Conservation (phyloP, 2,113 vertebrate genomes). For the Scolopax mira region DNA sequence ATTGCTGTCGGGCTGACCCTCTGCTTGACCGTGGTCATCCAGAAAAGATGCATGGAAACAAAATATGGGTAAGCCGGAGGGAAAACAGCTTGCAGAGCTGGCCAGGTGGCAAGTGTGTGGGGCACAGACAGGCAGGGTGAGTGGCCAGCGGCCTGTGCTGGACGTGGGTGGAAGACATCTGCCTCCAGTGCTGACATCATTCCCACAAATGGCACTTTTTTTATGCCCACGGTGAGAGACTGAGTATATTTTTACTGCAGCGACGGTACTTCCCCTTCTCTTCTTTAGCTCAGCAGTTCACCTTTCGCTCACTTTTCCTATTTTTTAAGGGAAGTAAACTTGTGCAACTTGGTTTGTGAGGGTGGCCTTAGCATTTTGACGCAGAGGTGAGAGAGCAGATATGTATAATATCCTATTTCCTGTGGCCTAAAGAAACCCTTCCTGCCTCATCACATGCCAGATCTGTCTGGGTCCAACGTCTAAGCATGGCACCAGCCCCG, state of each 20-base stretch:
- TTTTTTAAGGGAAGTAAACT: constrained; percentile 32
- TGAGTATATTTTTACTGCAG: neutral
- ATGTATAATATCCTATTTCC: neutral
- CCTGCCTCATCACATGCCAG: neutral
- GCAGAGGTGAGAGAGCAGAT: neutral
- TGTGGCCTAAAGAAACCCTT: neutral
- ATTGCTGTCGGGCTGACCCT: constrained; percentile 77
- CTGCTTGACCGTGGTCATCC: constrained; percentile 74
- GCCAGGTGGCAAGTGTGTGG: fast-evolving
- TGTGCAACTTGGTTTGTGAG: neutral
- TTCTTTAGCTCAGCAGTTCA: neutral
- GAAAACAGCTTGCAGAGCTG: neutral
- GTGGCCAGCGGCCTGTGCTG: neutral
- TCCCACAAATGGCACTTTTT: neutral
- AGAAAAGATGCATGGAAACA: constrained; percentile 74
- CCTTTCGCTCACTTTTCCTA: neutral
- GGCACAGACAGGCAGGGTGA: neutral
- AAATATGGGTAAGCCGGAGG: constrained; percentile 80
- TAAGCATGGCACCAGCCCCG: neutral
- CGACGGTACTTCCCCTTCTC: neutral
- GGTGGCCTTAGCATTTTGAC: neutral
- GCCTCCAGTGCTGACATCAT: fast-evolving
- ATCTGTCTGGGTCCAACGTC: neutral
- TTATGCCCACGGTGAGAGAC: neutral
- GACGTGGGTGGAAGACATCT: neutral